These are phyloP conservation scores for Spatula versicolor DNA, from an alignment of 2,797 vertebrate genomes.

Conservation along the genomic window DNA sequence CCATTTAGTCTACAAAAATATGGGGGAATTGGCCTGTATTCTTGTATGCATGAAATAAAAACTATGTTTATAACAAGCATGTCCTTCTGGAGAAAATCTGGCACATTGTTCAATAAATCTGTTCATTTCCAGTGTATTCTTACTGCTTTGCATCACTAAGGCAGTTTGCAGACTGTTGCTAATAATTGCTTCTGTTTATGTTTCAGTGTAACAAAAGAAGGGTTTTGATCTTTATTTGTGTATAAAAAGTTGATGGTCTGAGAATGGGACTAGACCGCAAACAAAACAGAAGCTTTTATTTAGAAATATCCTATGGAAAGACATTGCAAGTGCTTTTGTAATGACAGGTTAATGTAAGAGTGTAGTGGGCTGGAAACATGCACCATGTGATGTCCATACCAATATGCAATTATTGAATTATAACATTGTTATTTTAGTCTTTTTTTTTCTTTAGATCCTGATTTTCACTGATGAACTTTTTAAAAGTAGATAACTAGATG, in stretches of 20 bases:
- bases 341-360: neutral
- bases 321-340: neutral
- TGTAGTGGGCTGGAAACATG: neutral
- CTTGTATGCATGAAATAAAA: neutral
- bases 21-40: neutral
- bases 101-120: neutral
- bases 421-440: neutral
- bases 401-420: neutral
- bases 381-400: rapidly evolving
- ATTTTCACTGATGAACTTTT: neutral
- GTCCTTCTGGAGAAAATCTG: neutral
- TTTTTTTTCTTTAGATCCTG: neutral
- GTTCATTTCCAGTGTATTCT: neutral
- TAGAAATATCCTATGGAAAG: neutral
- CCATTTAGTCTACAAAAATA: neutral
- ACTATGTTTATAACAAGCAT: neutral
- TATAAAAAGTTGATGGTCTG: neutral
- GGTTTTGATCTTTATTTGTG: neutral
- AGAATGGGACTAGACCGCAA: neutral
- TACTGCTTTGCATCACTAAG: neutral
- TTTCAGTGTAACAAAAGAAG: neutral
- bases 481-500: neutral
- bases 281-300: neutral
- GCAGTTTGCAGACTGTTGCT: neutral
- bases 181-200: neutral